Base-by-base conservation (phyloP, 2,113 vertebrate genomes). In the Pandion haliaetus region DNA sequence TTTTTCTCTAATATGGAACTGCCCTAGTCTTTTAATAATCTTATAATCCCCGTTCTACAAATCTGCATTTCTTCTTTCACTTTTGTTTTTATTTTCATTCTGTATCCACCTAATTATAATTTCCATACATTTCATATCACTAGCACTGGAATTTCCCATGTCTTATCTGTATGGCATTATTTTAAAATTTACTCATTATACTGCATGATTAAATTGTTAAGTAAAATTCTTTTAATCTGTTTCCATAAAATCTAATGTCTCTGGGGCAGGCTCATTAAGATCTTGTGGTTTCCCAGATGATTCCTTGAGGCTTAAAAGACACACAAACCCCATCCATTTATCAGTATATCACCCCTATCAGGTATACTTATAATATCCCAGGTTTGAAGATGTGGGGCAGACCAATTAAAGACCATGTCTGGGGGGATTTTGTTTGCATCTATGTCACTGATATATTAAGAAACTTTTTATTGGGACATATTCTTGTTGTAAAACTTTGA, bases 141-240 rank as follows among this genome's bases (percentile, higher is more conserved):
- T 67, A 49, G 32, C 24, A 24, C 84, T 93, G 52, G 74, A 97
- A 95, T 94, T 97, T 97, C 95, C 96, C 95, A 87, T 94, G 93
- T 79, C 92, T 97, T 95, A 91, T 93, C 84, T 91, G 17, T 76
- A 65, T 69, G 36, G 9, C 24, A 63, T 52, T 92, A 63, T 65
- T 83, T 58, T 85, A 58, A n/a, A n/a, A n/a, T 95, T 94, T 94
- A 72, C 65, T 91, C 61, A 69, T 96, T 96, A 76, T 76, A 71
- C 57, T 91, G 14, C 62, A 82, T 82, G 54, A 91, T 95, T 94
- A 94, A 79, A 28, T 82, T 61, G 61, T 93, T 93, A 91, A 54
- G 31, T 76, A 85, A 85, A 91, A 90, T 44, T 70, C 67, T 85
- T 87, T 76, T 94, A 89, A 96, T 96, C 86, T 89, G 14, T 79